Base-by-base conservation (phyloP, 2,797 vertebrate genomes). In the Tauraco hartlaubi region DNA sequence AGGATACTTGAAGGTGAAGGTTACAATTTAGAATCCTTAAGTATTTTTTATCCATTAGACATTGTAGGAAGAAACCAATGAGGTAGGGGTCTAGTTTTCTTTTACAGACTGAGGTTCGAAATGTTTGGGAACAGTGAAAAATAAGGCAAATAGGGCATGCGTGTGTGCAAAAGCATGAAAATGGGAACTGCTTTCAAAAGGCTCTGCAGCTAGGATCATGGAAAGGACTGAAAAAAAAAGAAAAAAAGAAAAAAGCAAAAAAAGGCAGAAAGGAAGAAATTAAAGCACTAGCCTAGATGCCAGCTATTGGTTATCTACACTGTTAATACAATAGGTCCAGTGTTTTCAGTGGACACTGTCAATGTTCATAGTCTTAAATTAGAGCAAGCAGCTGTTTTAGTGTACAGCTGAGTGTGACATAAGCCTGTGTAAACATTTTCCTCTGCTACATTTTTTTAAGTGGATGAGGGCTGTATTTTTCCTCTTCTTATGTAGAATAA, bases 371-470 rank as follows among this genome's bases (percentile, higher is more conserved):
- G 85, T 86, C 94, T 91, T 93, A 96, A 97, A 96, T 95, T 95
- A 96, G 91, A 93, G 83, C 71, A 96, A 92, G 89, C 97, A 97
- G 95, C 95, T 97, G 95, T 87, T 96, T 95, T 35, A 95, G 92
- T 6, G 58, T 96, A 97, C 94, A 96, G 94, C 95, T 96, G 94
- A 91, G 88, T 10, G 15, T 92, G 95, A 97, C 92, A 94, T 96
- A 95, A 97, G 92, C 86, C 92, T 82, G 48, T 87, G 83, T 75
- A 94, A 92, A 96, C 84, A 91, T 63, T 90, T 56, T 86, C 63
- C 69, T 90, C 80, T 89, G 88, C 49, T 83, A 88, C 91, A 94
- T 92, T 96, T 83, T 85, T 95, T 82, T 31, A 85, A 94, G 39
- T 37, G 85, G 71, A 82, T 76, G 62, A 88, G 74, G 59, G 44